Conservation (phyloP, 2,113 vertebrate species). For the Sphyrna mokarran region DNA sequence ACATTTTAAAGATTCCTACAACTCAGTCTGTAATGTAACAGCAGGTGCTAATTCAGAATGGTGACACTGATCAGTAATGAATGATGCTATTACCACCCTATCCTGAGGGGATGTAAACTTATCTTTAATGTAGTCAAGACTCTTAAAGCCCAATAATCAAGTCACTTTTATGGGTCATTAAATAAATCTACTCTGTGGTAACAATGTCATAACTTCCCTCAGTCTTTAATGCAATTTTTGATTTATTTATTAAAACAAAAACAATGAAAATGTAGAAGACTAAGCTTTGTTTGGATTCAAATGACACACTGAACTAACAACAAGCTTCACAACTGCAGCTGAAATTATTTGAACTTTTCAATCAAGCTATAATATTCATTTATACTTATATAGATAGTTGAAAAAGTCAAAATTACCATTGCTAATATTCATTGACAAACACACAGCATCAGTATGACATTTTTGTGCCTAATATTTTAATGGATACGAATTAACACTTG, state of each 20-base stretch:
- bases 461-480: too few species aligned
- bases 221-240: neutral
- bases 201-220: neutral
- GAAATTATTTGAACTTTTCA: neutral
- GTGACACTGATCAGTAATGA: neutral
- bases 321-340: neutral
- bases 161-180: neutral
- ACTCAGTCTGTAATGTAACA: neutral
- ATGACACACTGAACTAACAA: neutral
- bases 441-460: neutral
- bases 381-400: neutral
- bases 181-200: neutral
- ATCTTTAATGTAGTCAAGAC: too few species aligned
- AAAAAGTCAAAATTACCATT: conserved; percentile 17
- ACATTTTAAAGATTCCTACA: neutral
- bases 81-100: neutral
- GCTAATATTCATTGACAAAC: neutral
- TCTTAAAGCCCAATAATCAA: neutral
- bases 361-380: neutral
- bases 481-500: too few species aligned
- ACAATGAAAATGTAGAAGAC: neutral
- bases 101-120: neutral
- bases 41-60: neutral
- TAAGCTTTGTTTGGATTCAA: neutral
- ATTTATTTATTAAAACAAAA: neutral